A percentile compares a stretch with the other conserved stretches of the same genome.
Evolutionary conservation across 1,140 invertebrate species (phyloP).

Genomic region (Drusus annulatus): DNA sequence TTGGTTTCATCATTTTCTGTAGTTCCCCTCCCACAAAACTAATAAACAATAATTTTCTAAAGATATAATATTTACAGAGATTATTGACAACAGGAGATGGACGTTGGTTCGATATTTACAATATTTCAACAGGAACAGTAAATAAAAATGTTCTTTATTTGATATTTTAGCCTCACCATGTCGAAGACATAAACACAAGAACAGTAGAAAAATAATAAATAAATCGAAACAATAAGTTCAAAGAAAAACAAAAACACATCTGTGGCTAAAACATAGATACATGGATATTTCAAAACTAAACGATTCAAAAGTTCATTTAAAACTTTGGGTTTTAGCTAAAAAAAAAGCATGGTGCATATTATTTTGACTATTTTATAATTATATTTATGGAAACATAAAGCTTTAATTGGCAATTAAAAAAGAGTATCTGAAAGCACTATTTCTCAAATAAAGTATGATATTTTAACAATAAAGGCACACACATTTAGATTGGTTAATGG

Average conservation of each 20-base stretch:
- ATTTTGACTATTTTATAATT: constrained; percentile 1
- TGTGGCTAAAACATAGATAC: not conserved
- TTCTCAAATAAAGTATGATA: constrained; percentile 13
- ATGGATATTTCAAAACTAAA: constrained; percentile 2
- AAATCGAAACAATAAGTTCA: constrained; percentile 22
- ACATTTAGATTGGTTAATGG: not conserved
- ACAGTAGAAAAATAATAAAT: constrained; percentile 21
- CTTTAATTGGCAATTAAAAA: constrained; percentile 1
- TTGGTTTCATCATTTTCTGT: no score
- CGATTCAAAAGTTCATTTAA: constrained; percentile 20
- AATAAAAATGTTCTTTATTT: constrained; percentile 14
- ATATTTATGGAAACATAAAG: constrained; percentile 14
- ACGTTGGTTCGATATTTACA: constrained; percentile 24
- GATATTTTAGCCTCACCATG: constrained; percentile 34
- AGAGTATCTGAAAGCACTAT: not conserved
- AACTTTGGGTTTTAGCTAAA: constrained; percentile 26
- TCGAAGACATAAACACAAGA: constrained; percentile 16
- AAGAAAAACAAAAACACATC: constrained; percentile 30
- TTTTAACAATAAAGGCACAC: constrained; percentile 10
- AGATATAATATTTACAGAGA: constrained; percentile 41
- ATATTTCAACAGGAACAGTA: constrained; percentile 35
- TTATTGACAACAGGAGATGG: constrained; percentile 41
- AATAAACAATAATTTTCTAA: not conserved
- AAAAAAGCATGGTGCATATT: constrained; percentile 23
- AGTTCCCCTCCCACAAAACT: no score